Conservation (phyloP, 2,888 invertebrate species). For the Agrochola litura region DNA sequence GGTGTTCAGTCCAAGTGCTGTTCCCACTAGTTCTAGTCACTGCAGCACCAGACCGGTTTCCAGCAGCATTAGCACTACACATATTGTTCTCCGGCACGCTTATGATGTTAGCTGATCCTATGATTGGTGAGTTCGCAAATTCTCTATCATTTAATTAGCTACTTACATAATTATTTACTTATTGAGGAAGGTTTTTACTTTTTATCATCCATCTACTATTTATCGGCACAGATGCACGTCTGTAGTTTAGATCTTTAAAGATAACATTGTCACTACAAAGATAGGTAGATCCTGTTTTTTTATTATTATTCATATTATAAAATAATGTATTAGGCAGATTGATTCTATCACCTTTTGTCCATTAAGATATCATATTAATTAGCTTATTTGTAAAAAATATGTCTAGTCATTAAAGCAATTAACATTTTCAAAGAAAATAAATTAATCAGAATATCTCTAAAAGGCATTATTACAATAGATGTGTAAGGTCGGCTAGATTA, state of each 20-base stretch:
- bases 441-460: not conserved
- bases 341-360: slow-evolving; percentile 6
- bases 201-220: not conserved
- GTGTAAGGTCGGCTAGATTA: not conserved
- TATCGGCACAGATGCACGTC: not conserved
- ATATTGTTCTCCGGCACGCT: slow-evolving; percentile 93
- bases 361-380: not conserved
- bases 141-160: not conserved
- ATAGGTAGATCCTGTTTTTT: slow-evolving; percentile 4
- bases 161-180: not conserved
- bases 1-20: slow-evolving; percentile 93
- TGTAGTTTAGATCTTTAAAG: not conserved
- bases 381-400: not conserved
- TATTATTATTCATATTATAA: not conserved
- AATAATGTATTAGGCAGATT: not conserved
- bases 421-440: not conserved
- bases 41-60: slow-evolving; percentile 92
- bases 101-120: slow-evolving; percentile 92
- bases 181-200: not conserved
- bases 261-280: not conserved
- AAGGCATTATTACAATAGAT: not conserved
- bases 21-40: slow-evolving; percentile 93
- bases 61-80: slow-evolving; percentile 93
- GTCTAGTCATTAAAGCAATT: not conserved
- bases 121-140: slow-evolving; percentile 90